phyloP scores from a whole-genome alignment of 2,888 invertebrate species.

The Cinara cedri region DNA sequence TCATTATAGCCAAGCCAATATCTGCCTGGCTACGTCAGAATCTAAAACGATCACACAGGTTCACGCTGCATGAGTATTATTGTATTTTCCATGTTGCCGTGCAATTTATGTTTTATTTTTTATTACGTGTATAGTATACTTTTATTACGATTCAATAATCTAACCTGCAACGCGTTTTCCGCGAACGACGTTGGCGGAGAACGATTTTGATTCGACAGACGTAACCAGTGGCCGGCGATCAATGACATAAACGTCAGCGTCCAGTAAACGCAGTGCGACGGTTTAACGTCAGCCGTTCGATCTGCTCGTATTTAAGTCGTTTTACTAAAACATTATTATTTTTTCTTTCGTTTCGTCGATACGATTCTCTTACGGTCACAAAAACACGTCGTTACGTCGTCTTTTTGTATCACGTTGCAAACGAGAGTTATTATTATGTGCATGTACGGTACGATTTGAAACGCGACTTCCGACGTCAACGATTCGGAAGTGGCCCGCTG shows the following conservation, averaged over 20 bases:
- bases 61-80: too few species aligned
- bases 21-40: too few species aligned
- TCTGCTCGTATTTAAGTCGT: neutral
- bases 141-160: too few species aligned
- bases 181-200: neutral
- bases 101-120: too few species aligned
- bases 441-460: slow-evolving; percentile 31
- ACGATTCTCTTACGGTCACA: neutral
- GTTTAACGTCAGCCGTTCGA: neutral
- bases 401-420: neutral
- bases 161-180: slow-evolving; percentile 13
- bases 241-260: neutral
- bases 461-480: slow-evolving; percentile 13
- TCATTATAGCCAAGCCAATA: too few species aligned
- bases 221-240: slow-evolving; percentile 16
- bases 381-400: neutral
- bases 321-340: too few species aligned
- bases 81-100: too few species aligned
- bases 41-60: too few species aligned
- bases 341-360: too few species aligned
- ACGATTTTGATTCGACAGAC: neutral
- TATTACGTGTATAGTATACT: neutral
- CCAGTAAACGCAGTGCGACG: slow-evolving; percentile 4
- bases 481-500: neutral
- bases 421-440: slow-evolving; percentile 10